phyloP scores from a whole-genome alignment of 2,113 vertebrate genomes.

The Stictonetta naevosa region DNA sequence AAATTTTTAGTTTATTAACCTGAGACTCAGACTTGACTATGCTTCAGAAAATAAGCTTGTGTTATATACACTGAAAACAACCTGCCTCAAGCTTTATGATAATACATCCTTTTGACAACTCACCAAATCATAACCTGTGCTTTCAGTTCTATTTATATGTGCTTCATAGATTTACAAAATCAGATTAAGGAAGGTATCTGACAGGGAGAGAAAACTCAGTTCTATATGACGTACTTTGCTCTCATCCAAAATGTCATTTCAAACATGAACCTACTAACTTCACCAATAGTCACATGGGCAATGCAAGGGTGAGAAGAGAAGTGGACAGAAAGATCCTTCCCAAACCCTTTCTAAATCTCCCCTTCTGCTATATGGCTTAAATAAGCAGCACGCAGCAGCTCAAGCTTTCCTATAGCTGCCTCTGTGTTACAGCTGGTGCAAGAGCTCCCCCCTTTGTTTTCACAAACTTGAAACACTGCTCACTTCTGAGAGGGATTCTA shows the following conservation, averaged over 20 bases:
- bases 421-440: neutral
- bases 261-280: neutral
- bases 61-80: neutral
- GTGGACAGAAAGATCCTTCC: neutral
- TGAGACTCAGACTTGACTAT: neutral
- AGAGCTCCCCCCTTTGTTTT: conserved; percentile 21
- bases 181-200: neutral
- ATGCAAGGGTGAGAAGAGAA: neutral
- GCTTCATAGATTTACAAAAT: neutral
- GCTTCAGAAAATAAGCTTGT: neutral
- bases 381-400: neutral
- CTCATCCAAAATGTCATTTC: neutral
- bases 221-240: neutral
- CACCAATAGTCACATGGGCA: fast-evolving
- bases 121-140: neutral
- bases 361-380: neutral
- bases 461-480: neutral
- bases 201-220: neutral
- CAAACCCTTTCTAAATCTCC: neutral
- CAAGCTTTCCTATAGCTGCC: neutral
- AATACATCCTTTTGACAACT: neutral
- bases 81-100: neutral
- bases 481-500: neutral
- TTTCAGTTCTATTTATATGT: neutral
- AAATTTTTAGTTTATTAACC: neutral